Percentiles rank a stretch among this genome's conserved stretches.
Evolutionary conservation across 2,797 vertebrate genomes (phyloP).

Genomic region (Rhyacichthys aspro): DNA sequence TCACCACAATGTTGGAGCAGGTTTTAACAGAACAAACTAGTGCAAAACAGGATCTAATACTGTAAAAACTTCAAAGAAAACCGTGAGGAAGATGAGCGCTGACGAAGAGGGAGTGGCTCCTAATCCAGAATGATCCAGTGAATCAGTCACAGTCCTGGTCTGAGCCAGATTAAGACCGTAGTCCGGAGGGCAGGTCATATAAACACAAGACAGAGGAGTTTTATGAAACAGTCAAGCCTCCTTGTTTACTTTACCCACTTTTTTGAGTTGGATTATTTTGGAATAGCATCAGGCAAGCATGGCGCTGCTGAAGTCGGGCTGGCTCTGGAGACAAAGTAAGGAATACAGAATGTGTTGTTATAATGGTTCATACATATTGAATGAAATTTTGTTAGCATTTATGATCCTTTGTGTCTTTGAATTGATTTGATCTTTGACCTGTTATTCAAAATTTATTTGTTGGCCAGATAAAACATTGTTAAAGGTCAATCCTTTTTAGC

Average conservation of each 20-base stretch:
- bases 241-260: background rate
- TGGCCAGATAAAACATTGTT: too few species aligned
- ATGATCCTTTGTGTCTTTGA: too few species aligned
- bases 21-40: background rate
- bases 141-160: conserved; percentile 44
- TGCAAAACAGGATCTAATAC: background rate
- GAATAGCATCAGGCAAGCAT: conserved; percentile 46
- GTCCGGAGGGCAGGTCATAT: conserved; percentile 17
- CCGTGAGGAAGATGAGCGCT: background rate
- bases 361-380: too few species aligned
- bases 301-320: conserved; percentile 81
- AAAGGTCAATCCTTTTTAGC: too few species aligned
- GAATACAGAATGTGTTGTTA: conserved; percentile 14
- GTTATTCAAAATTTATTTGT: too few species aligned
- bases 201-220: conserved; percentile 23
- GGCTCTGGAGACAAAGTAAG: conserved; percentile 85
- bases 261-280: conserved; percentile 11
- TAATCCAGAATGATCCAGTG: conserved; percentile 79
- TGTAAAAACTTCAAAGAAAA: conserved; percentile 23
- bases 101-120: conserved; percentile 32
- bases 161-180: conserved; percentile 54
- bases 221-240: background rate
- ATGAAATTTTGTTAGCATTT: too few species aligned
- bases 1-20: background rate
- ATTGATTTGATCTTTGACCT: too few species aligned